A percentile compares a stretch with the other conserved stretches of the same genome.
Conservation (phyloP, 1,140 invertebrate species). For the Drosophila nikananu region DNA sequence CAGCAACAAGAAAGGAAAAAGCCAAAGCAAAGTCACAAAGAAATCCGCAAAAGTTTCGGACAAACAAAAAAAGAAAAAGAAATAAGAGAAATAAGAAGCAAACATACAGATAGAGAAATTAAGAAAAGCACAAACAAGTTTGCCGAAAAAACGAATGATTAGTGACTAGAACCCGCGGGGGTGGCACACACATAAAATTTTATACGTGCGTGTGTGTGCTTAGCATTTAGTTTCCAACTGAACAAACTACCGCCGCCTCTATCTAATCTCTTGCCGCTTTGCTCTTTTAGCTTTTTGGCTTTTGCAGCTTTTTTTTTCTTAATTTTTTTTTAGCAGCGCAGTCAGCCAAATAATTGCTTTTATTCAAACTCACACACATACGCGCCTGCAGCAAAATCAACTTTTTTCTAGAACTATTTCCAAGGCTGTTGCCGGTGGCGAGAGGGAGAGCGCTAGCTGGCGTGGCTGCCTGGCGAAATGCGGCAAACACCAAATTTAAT, state of each 20-base stretch:
- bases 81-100: conserved; percentile 28
- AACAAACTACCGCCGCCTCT: conserved; percentile 72
- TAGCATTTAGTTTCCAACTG: conserved; percentile 64
- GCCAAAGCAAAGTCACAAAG: conserved; percentile 42
- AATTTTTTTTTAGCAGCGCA: conserved; percentile 51
- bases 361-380: conserved; percentile 44
- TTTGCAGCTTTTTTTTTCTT: conserved; percentile 19
- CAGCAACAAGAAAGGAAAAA: conserved; percentile 37
- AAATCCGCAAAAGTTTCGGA: conserved; percentile 39
- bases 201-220: not conserved
- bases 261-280: conserved; percentile 67
- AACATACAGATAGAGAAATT: conserved; percentile 5
- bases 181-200: conserved; percentile 1
- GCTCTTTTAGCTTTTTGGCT: conserved; percentile 42
- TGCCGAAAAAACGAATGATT: conserved; percentile 16
- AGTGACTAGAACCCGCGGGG: conserved; percentile 15
- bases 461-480: conserved; percentile 48
- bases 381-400: conserved; percentile 49
- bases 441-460: conserved; percentile 11
- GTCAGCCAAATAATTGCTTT: conserved; percentile 79
- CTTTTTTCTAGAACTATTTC: conserved; percentile 78
- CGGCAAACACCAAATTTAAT: conserved; percentile 79
- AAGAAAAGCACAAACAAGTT: conserved; percentile 44
- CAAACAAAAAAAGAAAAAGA: conserved; percentile 37
- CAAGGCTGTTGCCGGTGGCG: conserved; percentile 37